phyloP scores from a whole-genome alignment of 1,140 invertebrate genomes.

The Amyelois transitella region DNA sequence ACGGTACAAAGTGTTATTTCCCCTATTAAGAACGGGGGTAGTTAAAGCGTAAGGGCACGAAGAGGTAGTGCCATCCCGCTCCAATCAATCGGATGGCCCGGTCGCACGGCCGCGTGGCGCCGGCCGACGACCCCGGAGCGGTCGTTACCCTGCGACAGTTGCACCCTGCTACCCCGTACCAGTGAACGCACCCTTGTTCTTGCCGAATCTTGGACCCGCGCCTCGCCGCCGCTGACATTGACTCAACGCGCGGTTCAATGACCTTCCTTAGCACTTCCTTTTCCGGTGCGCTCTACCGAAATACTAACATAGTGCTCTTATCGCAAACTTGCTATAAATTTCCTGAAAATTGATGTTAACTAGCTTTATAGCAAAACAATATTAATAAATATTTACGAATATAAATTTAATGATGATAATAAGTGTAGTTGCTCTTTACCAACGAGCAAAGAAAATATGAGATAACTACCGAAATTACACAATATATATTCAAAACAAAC shows the following conservation, averaged over 20 bases:
- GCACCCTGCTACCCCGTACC: slow-evolving; percentile 64
- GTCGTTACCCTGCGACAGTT: slow-evolving; percentile 64
- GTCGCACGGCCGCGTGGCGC: slow-evolving; percentile 61
- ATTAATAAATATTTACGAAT: not conserved
- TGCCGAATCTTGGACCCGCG: slow-evolving; percentile 63
- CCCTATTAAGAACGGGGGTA: slow-evolving; percentile 39
- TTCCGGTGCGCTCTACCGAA: slow-evolving; percentile 49
- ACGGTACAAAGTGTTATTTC: slow-evolving; percentile 51
- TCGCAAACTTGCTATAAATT: slow-evolving; percentile 15
- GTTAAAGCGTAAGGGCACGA: slow-evolving; percentile 56
- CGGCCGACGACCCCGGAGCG: slow-evolving; percentile 61
- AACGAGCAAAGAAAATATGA: not conserved
- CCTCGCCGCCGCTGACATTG: slow-evolving; percentile 62
- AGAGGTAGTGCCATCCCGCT: slow-evolving; percentile 51
- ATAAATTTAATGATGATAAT: not conserved
- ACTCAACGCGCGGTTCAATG: slow-evolving; percentile 56
- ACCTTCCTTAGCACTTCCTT: slow-evolving; percentile 47
- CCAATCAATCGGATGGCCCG: slow-evolving; percentile 64
- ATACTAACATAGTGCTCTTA: slow-evolving; percentile 20
- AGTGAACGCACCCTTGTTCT: slow-evolving; percentile 55
- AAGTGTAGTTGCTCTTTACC: not conserved
- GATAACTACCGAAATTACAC: not conserved
- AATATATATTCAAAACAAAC: not conserved
- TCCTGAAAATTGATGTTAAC: not conserved
- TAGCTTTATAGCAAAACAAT: too few relatives aligned